These are phyloP conservation scores for Pseudoatta argentina DNA, from an alignment of 1,140 invertebrate species.

Conservation along the genomic window DNA sequence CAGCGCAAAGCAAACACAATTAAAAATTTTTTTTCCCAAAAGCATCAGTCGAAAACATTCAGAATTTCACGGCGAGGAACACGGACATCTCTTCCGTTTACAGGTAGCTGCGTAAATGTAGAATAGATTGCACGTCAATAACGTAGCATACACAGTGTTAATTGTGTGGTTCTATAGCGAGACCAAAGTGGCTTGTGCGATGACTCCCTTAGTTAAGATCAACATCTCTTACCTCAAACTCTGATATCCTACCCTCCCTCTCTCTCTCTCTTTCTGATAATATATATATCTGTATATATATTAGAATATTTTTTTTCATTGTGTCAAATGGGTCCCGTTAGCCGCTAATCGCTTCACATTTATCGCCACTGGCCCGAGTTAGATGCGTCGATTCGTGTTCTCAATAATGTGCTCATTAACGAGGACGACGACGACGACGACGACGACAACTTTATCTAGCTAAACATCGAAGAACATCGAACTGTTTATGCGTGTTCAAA, in stretches of 20 bases:
- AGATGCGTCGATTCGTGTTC: slow-evolving; percentile 48
- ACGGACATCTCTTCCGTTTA: slow-evolving; percentile 24
- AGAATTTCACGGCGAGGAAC: slow-evolving; percentile 16
- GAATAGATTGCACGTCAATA: slow-evolving; percentile 43
- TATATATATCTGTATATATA: slow-evolving; percentile 37
- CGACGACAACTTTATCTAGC: slow-evolving; percentile 77
- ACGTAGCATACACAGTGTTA: slow-evolving; percentile 42
- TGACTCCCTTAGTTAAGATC: slow-evolving; percentile 34
- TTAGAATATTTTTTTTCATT: slow-evolving; percentile 47
- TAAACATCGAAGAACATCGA: slow-evolving; percentile 82
- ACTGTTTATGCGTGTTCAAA: slow-evolving; percentile 82
- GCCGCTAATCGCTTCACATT: slow-evolving; percentile 50
- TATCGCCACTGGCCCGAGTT: slow-evolving; percentile 52
- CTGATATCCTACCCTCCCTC: slow-evolving; percentile 2
- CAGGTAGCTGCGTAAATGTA: slow-evolving; percentile 26
- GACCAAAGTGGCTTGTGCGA: slow-evolving; percentile 48
- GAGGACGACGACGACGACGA: slow-evolving; percentile 69
- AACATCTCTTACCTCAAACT: slow-evolving; percentile 26
- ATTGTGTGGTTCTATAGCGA: slow-evolving; percentile 41
- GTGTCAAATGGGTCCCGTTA: slow-evolving; percentile 57
- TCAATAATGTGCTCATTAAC: slow-evolving; percentile 48
- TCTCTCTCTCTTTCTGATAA: slow-evolving; percentile 24
- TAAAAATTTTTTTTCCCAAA: slow-evolving; percentile 6
- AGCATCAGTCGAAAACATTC: slow-evolving; percentile 38
- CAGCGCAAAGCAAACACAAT: slow-evolving; percentile 36